These are phyloP conservation scores for Charadrius vociferus DNA, from an alignment of 2,113 vertebrate genomes.

Conservation along the genomic window DNA sequence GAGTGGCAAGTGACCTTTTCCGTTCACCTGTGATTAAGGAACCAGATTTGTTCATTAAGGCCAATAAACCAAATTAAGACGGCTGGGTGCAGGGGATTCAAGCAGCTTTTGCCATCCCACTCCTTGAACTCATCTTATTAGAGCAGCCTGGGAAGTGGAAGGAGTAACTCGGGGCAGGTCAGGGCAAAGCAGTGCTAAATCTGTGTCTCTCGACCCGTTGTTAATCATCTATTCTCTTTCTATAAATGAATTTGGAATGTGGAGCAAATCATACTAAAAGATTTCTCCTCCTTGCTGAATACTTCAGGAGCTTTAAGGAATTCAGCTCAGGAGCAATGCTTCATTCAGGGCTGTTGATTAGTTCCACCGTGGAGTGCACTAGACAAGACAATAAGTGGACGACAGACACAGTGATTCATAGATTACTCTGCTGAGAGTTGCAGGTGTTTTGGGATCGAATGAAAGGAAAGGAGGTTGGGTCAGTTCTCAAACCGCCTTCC, in stretches of 20 bases:
- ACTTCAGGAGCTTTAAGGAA: conserved; percentile 75
- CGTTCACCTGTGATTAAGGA: conserved; percentile 45
- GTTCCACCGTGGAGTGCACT: conserved; percentile 79
- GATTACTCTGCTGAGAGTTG: conserved; percentile 80
- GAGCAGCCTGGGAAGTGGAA: conserved; percentile 55
- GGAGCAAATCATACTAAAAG: conserved; percentile 71
- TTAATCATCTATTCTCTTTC: conserved; percentile 72
- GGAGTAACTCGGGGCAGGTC: conserved; percentile 44
- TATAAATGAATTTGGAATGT: conserved; percentile 73
- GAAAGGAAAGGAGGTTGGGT: conserved; percentile 59
- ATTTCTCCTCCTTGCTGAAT: conserved; percentile 66
- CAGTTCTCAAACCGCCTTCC: conserved; percentile 60
- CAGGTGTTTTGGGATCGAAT: conserved; percentile 81
- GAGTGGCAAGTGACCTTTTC: conserved; percentile 35
- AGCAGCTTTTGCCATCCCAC: conserved; percentile 39
- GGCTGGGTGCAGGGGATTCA: conserved; percentile 31
- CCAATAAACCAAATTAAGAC: conserved; percentile 52
- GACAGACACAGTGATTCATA: conserved; percentile 83
- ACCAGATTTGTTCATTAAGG: conserved; percentile 59
- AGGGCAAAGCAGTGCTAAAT: conserved; percentile 65
- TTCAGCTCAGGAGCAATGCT: conserved; percentile 64
- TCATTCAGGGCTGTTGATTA: conserved; percentile 74
- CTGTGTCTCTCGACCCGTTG: conserved; percentile 63
- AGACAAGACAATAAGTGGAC: conserved; percentile 81
- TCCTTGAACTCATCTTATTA: conserved; percentile 66